Evolutionary conservation across 35 echinoderm and acorn worm genomes (phyloP).

Genomic region (Diadema setosum): DNA sequence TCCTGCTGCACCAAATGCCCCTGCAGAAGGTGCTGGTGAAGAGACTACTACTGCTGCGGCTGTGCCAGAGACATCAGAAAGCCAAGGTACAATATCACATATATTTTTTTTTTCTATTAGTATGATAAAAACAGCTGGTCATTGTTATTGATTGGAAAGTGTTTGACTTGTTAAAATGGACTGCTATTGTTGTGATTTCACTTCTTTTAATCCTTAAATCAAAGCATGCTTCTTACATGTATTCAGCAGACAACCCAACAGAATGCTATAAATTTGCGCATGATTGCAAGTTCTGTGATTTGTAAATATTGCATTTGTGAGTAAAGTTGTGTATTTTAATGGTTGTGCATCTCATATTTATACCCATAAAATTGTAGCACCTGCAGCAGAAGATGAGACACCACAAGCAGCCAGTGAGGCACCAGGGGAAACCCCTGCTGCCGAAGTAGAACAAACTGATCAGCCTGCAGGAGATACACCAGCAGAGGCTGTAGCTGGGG

Average conservation of each 20-base stretch:
- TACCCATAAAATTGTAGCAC: neutral
- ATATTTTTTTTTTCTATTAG: neutral
- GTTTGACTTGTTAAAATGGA: too few species aligned
- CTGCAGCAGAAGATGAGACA: neutral
- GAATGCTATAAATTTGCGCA: too few species aligned
- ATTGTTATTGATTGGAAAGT: too few species aligned
- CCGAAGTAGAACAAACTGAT: neutral
- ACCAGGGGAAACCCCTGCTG: neutral
- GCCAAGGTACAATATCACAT: neutral
- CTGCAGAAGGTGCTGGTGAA: conserved; percentile 7
- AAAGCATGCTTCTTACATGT: too few species aligned
- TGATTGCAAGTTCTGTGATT: too few species aligned
- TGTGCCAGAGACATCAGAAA: conserved; percentile 36
- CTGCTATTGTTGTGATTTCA: too few species aligned
- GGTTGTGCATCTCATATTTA: too few species aligned
- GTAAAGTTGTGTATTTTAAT: too few species aligned
- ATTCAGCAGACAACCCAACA: too few species aligned
- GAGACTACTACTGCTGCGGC: conserved; percentile 22
- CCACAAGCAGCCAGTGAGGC: neutral
- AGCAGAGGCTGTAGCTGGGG: neutral
- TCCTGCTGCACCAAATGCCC: neutral
- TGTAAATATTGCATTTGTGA: too few species aligned
- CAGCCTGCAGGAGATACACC: neutral
- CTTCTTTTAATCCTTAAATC: too few species aligned
- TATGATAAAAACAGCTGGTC: too few species aligned